Base-by-base conservation (phyloP, 1,140 invertebrate genomes). In the Drosophila fuyamai region DNA sequence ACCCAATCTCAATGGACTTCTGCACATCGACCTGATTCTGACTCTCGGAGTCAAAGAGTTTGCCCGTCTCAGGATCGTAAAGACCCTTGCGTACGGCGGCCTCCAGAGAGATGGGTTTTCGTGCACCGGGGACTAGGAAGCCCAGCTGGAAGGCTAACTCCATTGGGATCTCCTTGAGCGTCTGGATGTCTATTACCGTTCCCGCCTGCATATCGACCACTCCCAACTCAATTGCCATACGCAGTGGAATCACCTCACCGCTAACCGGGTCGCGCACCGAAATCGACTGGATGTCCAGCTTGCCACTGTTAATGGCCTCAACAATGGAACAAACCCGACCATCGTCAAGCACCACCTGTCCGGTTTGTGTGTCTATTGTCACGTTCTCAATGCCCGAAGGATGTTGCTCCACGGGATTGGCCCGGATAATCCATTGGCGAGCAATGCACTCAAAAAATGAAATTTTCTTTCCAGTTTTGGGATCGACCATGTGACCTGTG, bases 401-500 rank as follows among this genome's bases (percentile, higher is more conserved):
- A 66, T 79, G 76, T 79, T 93, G 90, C 79, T 94, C 93, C 88
- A 95, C 90, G 55, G 94, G 93, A 90, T 92, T 76, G 71, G 93
- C 93, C 85, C 95, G 94, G 41, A 95, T 94, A 68, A 97, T 95
- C 94, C 95, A 95, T 41, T 94, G 94, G 44, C 95, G 92, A 81
- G 96, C 94, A 40, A 98, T 94, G 68, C 97, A 97, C 90, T 98
- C 96, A 92, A 97, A 96, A 92, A 98, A 97, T 5, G 96, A 94
- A 43, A 98, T 94, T 54, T 95, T 94, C 89, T 96, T 95, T 8
- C 97, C 97, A 23, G 95, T 96, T 92, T 96, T 95, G 9, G 95
- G 95, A 93, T 98, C 96, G 5, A 97, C 95, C 94, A 98, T 96
- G 78, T 96, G 94, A 8, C 97, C 97, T 1, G 95, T 94, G 62